Evolutionary conservation across 2,797 vertebrate genomes (phyloP).

Genomic region (Sciurus vulgaris): DNA sequence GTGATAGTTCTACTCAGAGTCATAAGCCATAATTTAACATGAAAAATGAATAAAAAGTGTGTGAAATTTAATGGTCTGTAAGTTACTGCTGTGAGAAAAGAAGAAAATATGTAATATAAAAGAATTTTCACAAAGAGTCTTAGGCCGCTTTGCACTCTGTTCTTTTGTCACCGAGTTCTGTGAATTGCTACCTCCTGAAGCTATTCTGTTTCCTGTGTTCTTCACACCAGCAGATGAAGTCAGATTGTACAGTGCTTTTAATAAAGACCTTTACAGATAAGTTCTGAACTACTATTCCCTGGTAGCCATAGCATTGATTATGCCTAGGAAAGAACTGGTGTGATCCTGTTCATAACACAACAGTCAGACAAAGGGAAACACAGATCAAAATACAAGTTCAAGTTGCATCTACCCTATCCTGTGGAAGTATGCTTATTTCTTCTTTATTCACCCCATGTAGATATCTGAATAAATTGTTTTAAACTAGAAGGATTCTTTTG

Average conservation of each 20-base stretch:
- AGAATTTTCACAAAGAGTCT: conserved; percentile 73
- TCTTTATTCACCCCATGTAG: conserved; percentile 4
- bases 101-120: conserved; percentile 71
- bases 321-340: conserved; percentile 40
- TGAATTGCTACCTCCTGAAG: conserved; percentile 70
- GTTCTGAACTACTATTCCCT: conserved; percentile 42
- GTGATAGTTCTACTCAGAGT: conserved; percentile 65
- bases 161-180: conserved; percentile 67
- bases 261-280: conserved; percentile 31
- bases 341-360: not conserved
- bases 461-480: conserved; percentile 5
- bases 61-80: conserved; percentile 78
- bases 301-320: not conserved
- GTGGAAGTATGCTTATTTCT: conserved; percentile 31
- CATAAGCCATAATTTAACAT: conserved; percentile 70
- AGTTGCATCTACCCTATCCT: not conserved
- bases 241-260: conserved; percentile 65
- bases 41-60: conserved; percentile 81
- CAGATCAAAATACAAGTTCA: not conserved
- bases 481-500: not conserved
- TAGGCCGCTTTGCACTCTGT: conserved; percentile 62
- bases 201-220: conserved; percentile 57
- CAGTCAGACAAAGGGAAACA: conserved; percentile 52
- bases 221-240: conserved; percentile 61
- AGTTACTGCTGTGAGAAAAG: conserved; percentile 78